Conservation (phyloP, 2,888 invertebrate genomes). For the Drosophila nr. perissopoda region DNA sequence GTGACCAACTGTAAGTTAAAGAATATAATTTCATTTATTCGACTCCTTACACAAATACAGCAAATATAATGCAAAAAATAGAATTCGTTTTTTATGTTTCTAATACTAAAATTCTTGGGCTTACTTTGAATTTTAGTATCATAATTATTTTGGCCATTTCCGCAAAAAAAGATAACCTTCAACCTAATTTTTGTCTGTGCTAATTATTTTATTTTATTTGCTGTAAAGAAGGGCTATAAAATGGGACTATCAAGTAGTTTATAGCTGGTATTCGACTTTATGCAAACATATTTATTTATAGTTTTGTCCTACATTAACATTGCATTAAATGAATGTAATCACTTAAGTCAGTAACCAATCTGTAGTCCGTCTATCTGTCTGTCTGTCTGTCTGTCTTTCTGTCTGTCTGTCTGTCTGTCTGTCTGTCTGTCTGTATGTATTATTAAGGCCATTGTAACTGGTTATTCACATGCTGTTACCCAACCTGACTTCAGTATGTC, state of each 20-base stretch:
- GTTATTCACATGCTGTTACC: slow-evolving; percentile 22
- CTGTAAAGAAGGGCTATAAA: background rate
- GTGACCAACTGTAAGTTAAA: slow-evolving; percentile 93
- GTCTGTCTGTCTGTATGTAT: background rate
- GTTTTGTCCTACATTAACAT: background rate
- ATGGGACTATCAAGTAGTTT: background rate
- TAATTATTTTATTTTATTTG: too few species aligned
- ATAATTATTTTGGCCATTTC: background rate
- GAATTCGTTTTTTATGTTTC: background rate
- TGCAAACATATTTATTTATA: background rate
- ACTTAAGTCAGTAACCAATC: background rate
- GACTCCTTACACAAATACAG: background rate
- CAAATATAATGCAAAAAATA: background rate
- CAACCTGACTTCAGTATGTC: slow-evolving; percentile 9
- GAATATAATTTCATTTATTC: background rate
- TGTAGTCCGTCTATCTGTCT: background rate
- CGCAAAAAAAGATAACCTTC: background rate
- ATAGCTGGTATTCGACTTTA: background rate
- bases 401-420: background rate
- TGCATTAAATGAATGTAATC: background rate
- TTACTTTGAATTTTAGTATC: too few species aligned
- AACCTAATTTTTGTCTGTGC: background rate
- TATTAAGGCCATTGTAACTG: background rate
- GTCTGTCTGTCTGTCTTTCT: background rate
- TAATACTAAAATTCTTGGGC: background rate